These are phyloP conservation scores for Euleptes europaea DNA, from an alignment of 2,113 vertebrate genomes.

Conservation along the genomic window DNA sequence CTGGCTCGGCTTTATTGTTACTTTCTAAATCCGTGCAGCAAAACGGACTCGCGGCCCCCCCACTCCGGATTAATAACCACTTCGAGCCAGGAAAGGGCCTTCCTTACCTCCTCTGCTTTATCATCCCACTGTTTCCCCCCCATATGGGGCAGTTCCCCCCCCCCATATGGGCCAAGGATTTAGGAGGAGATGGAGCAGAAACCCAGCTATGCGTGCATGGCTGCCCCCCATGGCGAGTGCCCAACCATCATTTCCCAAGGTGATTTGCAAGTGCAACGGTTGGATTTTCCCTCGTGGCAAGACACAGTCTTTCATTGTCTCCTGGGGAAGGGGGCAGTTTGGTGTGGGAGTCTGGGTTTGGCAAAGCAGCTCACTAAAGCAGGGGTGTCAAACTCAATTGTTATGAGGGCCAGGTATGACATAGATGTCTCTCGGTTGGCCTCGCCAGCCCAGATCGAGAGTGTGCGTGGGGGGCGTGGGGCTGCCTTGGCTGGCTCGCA, in stretches of 20 bases:
- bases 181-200: accelerated
- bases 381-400: no score
- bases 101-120: neutral
- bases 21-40: neutral
- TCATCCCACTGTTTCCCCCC: neutral
- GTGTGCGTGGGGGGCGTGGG: no score
- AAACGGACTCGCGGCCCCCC: constrained; percentile 25
- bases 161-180: neutral
- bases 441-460: no score
- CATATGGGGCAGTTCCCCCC: neutral
- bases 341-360: no score
- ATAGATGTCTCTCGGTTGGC: no score
- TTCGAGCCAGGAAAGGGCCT: constrained; percentile 7
- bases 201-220: accelerated
- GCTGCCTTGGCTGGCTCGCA: no score
- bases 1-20: neutral
- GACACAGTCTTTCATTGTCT: no score
- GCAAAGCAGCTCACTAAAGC: no score
- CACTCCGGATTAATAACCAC: constrained; percentile 18
- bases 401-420: no score
- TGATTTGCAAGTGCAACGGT: neutral
- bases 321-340: no score
- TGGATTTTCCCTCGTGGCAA: neutral
- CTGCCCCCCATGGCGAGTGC: accelerated
- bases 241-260: neutral